phyloP scores from a whole-genome alignment of 2,797 vertebrate genomes.

The Lacerta agilis region DNA sequence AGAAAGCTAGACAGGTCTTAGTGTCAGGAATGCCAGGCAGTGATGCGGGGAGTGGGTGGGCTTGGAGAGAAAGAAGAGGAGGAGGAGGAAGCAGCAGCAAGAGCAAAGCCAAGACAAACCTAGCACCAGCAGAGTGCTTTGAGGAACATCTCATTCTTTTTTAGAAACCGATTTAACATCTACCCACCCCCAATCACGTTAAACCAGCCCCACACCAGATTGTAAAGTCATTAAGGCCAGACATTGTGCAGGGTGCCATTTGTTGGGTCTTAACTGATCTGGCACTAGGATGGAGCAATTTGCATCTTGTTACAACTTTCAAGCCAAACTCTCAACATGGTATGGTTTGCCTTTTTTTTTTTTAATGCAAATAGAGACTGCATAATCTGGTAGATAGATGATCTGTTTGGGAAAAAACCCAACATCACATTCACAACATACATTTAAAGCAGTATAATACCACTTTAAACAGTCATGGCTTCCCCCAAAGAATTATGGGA shows the following conservation, averaged over 20 bases:
- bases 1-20: slow-evolving; percentile 67
- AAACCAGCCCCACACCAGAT: slow-evolving; percentile 29
- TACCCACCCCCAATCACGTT: slow-evolving; percentile 2
- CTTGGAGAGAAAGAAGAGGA: background rate
- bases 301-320: background rate
- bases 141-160: slow-evolving; percentile 42
- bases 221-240: background rate
- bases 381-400: background rate
- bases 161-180: background rate
- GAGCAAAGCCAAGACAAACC: slow-evolving; percentile 32
- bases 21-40: slow-evolving; percentile 71
- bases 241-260: background rate
- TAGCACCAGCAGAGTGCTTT: slow-evolving; percentile 48
- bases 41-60: background rate
- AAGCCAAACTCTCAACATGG: slow-evolving; percentile 1
- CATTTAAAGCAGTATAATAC: no score
- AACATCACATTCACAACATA: background rate
- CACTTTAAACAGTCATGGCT: no score
- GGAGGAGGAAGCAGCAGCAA: slow-evolving; percentile 35
- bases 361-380: background rate
- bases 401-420: background rate
- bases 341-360: background rate
- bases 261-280: slow-evolving; percentile 7
- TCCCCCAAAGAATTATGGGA: no score
- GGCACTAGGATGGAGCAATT: no score